These are phyloP conservation scores for Leptinotarsa haldemani DNA, from an alignment of 2,888 invertebrate genomes.

Conservation along the genomic window DNA sequence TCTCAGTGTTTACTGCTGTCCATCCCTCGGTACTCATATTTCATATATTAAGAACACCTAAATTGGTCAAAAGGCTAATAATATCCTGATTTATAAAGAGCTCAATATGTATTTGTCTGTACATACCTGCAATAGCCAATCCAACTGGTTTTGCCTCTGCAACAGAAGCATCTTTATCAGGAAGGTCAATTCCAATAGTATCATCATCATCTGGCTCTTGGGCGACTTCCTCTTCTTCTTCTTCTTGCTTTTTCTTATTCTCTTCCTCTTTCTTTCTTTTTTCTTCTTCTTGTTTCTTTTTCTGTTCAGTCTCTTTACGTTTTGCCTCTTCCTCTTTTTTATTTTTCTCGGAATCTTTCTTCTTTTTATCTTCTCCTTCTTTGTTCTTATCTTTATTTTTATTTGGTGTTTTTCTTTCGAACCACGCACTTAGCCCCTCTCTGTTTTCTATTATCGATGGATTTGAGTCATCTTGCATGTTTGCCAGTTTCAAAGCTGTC, in stretches of 20 bases:
- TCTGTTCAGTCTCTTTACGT: conserved; percentile 47
- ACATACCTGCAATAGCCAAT: conserved; percentile 64
- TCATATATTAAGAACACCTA: too few relatives aligned
- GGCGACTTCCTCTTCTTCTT: conserved; percentile 54
- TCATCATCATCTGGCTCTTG: conserved; percentile 63
- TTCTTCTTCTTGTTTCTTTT: conserved; percentile 49
- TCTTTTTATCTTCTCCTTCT: conserved; percentile 51
- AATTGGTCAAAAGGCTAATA: too few relatives aligned
- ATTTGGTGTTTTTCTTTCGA: conserved; percentile 54
- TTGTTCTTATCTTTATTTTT: conserved; percentile 41
- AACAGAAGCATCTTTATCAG: conserved; percentile 73
- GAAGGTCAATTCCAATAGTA: conserved; percentile 67
- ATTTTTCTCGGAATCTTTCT: conserved; percentile 47
- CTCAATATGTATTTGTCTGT: not conserved
- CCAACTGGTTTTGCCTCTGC: conserved; percentile 84
- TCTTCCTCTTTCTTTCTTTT: conserved; percentile 50
- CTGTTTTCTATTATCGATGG: conserved; percentile 54
- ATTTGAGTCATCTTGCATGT: conserved; percentile 56
- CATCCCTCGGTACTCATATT: too few relatives aligned
- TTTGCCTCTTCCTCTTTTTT: conserved; percentile 48
- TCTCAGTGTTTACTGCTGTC: too few relatives aligned
- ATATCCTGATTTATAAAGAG: conserved; percentile 14
- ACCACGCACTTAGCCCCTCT: conserved; percentile 60
- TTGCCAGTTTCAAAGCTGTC: conserved; percentile 58
- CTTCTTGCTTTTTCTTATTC: conserved; percentile 52